Evolutionary conservation across 1,140 invertebrate genomes (phyloP).

Genomic region (Drosophila ogumai): DNA sequence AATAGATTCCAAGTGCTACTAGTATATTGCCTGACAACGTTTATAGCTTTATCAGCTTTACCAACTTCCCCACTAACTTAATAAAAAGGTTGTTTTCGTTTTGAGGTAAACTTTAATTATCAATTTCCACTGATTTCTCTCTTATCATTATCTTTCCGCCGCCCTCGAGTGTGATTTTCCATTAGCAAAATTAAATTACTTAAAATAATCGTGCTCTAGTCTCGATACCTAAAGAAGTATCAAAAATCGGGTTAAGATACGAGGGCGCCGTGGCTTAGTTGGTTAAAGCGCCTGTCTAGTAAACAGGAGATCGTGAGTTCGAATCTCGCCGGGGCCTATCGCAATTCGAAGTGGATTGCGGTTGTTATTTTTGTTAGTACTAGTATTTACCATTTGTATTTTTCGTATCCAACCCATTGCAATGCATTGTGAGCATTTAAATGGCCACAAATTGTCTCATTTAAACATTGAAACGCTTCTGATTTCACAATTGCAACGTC

Average conservation of each 20-base stretch:
- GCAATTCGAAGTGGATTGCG: neutral
- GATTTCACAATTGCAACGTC: slow-evolving; percentile 75
- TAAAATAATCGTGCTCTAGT: neutral
- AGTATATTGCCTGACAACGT: neutral
- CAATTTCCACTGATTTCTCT: neutral
- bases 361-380: neutral
- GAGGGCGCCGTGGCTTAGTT: slow-evolving; percentile 87
- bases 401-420: slow-evolving; percentile 4
- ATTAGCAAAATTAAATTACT: slow-evolving; percentile 29
- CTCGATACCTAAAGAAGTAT: neutral
- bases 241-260: neutral
- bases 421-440: slow-evolving; percentile 17
- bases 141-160: neutral
- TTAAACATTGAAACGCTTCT: slow-evolving; percentile 76
- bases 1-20: neutral
- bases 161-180: neutral
- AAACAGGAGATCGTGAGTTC: slow-evolving; percentile 88
- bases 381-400: neutral
- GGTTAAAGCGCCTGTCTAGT: slow-evolving; percentile 88
- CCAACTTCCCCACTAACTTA: neutral
- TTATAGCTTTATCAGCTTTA: neutral
- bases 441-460: slow-evolving; percentile 67
- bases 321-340: slow-evolving; percentile 87
- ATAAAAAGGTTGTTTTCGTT: neutral
- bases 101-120: neutral